Evolutionary conservation across 1,140 invertebrate genomes (phyloP).

Genomic region (Linepithema humile): DNA sequence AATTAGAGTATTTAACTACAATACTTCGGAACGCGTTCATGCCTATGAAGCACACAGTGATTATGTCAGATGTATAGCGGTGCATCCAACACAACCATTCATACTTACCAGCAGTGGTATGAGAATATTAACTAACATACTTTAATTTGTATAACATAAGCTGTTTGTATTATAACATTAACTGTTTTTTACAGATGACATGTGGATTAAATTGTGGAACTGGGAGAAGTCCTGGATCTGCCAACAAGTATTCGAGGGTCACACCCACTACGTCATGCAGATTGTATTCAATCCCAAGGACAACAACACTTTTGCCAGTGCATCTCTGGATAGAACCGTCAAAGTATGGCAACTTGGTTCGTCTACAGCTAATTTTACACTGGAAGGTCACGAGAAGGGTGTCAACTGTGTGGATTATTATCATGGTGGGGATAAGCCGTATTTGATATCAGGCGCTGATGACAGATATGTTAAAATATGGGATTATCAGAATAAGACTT

Average conservation of each 20-base stretch:
- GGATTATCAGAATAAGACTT: constrained; percentile 99
- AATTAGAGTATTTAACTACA: constrained; percentile 99
- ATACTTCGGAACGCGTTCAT: constrained; percentile 98
- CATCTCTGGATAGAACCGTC: constrained; percentile 98
- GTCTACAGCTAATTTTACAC: constrained; percentile 98
- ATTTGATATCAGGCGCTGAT: constrained; percentile 99
- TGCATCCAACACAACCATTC: constrained; percentile 99
- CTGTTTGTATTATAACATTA: constrained; percentile 8
- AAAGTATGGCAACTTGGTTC: constrained; percentile 99
- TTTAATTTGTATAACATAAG: background rate
- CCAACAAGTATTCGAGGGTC: constrained; percentile 98
- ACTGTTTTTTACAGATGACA: constrained; percentile 92
- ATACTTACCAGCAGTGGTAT: constrained; percentile 98
- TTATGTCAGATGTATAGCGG: constrained; percentile 97
- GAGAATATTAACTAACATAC: constrained; percentile 67
- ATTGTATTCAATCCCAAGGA: constrained; percentile 99
- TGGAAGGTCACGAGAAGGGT: constrained; percentile 99
- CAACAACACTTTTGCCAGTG: constrained; percentile 99
- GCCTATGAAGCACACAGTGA: constrained; percentile 99
- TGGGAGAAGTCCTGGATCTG: constrained; percentile 99
- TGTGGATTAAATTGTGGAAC: constrained; percentile 99
- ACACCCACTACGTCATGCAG: constrained; percentile 99
- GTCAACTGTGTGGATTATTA: constrained; percentile 99
- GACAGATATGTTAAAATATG: constrained; percentile 99
- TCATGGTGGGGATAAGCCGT: constrained; percentile 99